Conservation (phyloP, 2,113 vertebrate species). For the Rhinoptilus africanus region DNA sequence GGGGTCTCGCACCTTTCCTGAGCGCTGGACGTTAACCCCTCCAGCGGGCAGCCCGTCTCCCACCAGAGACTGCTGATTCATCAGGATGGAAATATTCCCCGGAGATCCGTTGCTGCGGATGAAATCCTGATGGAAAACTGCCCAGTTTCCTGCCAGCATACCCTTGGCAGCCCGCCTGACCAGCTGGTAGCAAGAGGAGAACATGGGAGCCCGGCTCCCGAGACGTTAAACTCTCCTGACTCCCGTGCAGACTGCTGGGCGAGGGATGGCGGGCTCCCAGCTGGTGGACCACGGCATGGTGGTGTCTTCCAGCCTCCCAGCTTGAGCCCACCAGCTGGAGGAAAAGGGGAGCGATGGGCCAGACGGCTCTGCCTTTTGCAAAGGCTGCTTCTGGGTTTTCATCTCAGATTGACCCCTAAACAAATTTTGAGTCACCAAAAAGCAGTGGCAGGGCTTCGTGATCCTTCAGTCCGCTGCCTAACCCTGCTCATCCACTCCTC, state of each 20-base stretch:
- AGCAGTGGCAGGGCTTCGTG: neutral
- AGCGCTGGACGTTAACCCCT: neutral
- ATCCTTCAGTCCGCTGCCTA: neutral
- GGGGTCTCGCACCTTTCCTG: neutral
- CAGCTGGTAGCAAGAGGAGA: slow-evolving; percentile 60
- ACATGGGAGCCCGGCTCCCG: slow-evolving; percentile 16
- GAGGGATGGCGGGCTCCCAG: neutral
- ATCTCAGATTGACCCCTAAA: neutral
- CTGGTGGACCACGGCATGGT: neutral
- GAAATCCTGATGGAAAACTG: slow-evolving; percentile 51
- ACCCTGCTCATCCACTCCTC: too few species aligned
- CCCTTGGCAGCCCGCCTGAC: slow-evolving; percentile 50
- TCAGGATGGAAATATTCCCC: slow-evolving; percentile 43
- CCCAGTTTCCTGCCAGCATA: slow-evolving; percentile 52
- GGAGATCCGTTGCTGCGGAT: neutral
- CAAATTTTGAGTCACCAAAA: neutral
- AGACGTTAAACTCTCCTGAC: neutral
- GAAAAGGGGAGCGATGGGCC: neutral
- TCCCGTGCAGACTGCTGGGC: neutral
- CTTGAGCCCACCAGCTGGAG: neutral
- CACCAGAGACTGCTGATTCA: slow-evolving; percentile 55
- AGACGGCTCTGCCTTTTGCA: neutral
- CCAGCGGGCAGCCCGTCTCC: neutral
- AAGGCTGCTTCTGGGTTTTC: neutral
- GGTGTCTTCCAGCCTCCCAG: neutral